Evolutionary conservation across 1,140 invertebrate genomes (phyloP), one percentile per base, ranked within the genome.

Genomic region (Diplogasteroides magnus): DNA sequence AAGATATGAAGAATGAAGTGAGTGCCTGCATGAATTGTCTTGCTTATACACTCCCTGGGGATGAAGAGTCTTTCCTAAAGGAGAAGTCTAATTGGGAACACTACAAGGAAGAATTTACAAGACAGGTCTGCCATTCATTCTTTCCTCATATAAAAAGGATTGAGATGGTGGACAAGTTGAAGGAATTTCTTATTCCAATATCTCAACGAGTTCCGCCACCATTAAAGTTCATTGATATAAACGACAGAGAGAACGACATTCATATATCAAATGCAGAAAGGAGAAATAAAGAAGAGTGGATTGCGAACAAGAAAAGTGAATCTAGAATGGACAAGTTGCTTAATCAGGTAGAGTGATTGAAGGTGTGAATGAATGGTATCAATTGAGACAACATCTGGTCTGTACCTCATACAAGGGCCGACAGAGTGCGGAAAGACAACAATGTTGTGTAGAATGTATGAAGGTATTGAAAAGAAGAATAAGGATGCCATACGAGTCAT

Each of bases 391-490:
- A 11, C 57, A 15, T 56, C 62, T 6, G 63, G 69, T 31, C 31
- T 71, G 58, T 71, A 61, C 63, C 61, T 63, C 14, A 67, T 72
- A 31, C 64, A 67, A 67, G 73, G 73, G 62, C 64, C 69, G 0
- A 69, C 73, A 15, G 29, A 67, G 2, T 73, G 64, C 29, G 73
- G 73, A 27, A 74, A 74, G 48, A 74, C 73, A 1, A 66, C 59
- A 31, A 27, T 61, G 19, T 57, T 74, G 6, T 74, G 73, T 59
- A 74, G 67, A 55, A 64, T 74, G 25, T 74, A 64, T 19, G 26
- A 68, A 14, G 61, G 57, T 27, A 56, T 65, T 57, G 48, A 64
- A 19, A 61, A 61, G 31, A 61, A 72, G 37, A 37, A 58, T 11
- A 57, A 67, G 26, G 67, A 72, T 59, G 31, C 67, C 2, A 72